Conservation (phyloP, 1,140 invertebrate species). For the Papilio polyxenes region DNA sequence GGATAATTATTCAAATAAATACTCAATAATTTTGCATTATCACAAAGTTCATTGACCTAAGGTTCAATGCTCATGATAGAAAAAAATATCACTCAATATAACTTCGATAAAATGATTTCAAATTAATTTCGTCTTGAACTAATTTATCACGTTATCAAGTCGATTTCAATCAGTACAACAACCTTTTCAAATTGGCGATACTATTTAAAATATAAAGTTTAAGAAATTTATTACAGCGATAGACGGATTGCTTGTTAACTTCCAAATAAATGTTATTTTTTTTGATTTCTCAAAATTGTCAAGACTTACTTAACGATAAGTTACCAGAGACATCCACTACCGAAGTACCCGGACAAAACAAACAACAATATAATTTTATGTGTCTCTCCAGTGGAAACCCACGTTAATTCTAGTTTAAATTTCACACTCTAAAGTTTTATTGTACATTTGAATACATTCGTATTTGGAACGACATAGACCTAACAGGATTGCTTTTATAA, state of each 20-base stretch:
- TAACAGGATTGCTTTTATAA: constrained; percentile 16
- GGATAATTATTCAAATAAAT: constrained; percentile 8
- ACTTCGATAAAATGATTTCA: constrained; percentile 12
- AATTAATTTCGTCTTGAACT: background rate
- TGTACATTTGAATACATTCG: background rate
- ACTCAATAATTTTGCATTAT: background rate
- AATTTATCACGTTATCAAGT: background rate
- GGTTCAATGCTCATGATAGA: constrained; percentile 8
- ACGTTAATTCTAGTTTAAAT: no score
- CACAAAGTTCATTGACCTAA: background rate
- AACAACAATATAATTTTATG: no score
- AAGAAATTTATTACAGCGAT: no score
- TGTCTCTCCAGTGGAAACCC: no score
- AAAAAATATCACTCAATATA: background rate
- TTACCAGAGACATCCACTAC: no score
- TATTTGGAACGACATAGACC: background rate
- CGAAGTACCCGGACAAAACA: no score
- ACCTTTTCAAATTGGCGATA: background rate
- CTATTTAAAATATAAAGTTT: background rate
- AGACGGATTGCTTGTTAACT: no score
- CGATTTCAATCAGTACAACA: background rate
- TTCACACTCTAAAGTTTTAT: background rate
- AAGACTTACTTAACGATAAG: no score
- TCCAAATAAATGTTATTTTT: no score
- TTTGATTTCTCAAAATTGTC: no score